phyloP scores from a whole-genome alignment of 2,113 vertebrate species.

The Charina bottae region DNA sequence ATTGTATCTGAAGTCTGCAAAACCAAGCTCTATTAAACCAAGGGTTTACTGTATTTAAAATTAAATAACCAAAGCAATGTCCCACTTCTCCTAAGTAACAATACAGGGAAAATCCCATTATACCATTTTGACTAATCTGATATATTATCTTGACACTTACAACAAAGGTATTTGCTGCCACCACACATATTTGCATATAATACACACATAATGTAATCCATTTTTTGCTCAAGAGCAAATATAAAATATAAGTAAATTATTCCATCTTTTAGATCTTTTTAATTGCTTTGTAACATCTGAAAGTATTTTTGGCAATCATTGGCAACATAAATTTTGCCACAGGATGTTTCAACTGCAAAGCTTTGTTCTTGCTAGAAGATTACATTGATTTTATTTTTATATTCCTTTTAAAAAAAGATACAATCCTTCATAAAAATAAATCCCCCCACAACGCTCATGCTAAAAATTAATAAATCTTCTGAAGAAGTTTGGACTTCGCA shows the following conservation, averaged over 20 bases:
- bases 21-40: neutral
- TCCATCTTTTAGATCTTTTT: neutral
- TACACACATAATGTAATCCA: neutral
- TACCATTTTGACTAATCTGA: neutral
- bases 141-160: neutral
- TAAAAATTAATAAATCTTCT: neutral
- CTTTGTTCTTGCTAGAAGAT: rapidly evolving
- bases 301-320: neutral
- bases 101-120: neutral
- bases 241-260: neutral
- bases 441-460: neutral
- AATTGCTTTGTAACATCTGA: neutral
- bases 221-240: neutral
- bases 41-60: neutral
- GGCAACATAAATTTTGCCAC: neutral
- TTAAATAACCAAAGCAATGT: neutral
- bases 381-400: slow-evolving; percentile 41
- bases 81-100: neutral
- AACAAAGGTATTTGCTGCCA: neutral
- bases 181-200: neutral
- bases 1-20: neutral
- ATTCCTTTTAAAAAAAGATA: rapidly evolving
- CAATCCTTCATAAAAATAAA: rapidly evolving
- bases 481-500: neutral
- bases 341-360: neutral